Evolutionary conservation across 2,888 invertebrate genomes (phyloP).

Genomic region (Abscondita cerata): DNA sequence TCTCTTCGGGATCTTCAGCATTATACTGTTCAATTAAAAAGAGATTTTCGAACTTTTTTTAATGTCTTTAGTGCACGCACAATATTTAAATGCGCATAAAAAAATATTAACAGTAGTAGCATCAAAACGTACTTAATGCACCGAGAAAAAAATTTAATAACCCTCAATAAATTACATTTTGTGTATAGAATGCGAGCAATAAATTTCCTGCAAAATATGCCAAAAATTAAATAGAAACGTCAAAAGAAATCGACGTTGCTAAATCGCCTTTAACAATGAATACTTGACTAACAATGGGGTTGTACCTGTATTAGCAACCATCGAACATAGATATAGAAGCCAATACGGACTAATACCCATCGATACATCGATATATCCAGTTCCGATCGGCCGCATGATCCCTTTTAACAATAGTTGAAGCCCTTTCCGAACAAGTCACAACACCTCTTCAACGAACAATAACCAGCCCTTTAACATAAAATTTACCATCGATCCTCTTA

Average conservation of each 20-base stretch:
- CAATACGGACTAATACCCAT: conserved; percentile 30
- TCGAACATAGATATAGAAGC: conserved; percentile 30
- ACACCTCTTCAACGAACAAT: conserved; percentile 56
- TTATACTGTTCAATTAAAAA: conserved; percentile 43
- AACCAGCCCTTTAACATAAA: conserved; percentile 45
- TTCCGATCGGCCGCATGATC: conserved; percentile 50
- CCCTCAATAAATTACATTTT: background rate
- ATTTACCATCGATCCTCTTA: conserved; percentile 52
- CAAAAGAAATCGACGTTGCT: conserved; percentile 45
- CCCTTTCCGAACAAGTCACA: conserved; percentile 52
- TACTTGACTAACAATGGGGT: conserved; percentile 43
- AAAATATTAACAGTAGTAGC: background rate
- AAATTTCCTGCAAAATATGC: conserved; percentile 41
- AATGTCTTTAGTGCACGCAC: conserved; percentile 44
- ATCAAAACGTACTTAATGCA: background rate
- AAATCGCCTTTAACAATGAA: conserved; percentile 44
- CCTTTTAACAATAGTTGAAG: conserved; percentile 46
- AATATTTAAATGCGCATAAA: conserved; percentile 11
- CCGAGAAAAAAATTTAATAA: conserved; percentile 30
- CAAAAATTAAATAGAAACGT: conserved; percentile 43
- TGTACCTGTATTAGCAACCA: conserved; percentile 37
- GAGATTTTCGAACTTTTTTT: conserved; percentile 41
- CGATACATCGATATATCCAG: conserved; percentile 37
- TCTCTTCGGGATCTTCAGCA: conserved; percentile 30
- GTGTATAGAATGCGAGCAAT: conserved; percentile 19